Evolutionary conservation across 2,888 invertebrate species (phyloP), one percentile per base, ranked within the genome.

Genomic region (Agonopterix arenella): DNA sequence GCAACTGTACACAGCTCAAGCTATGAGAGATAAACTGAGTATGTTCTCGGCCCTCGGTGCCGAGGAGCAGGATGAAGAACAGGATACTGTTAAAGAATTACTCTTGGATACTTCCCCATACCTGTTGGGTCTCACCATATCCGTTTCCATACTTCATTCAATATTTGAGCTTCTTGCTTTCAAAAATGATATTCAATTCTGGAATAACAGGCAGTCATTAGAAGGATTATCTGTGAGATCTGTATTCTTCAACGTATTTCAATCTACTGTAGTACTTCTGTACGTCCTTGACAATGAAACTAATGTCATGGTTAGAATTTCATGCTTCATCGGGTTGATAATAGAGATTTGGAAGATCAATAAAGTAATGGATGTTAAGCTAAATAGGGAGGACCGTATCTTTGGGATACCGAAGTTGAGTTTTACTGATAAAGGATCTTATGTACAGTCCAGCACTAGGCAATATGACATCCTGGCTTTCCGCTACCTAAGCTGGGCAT

Each of bases 171-270:
- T 99, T 61, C 90, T 99, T 50, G 99, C 99, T 44, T 99, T 99
- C 81, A 99, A 99, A 90, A 99, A 99, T 89, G 99, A 99, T 80
- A 99, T 99, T 69, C 99, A 99, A 81, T 99, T 99, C 79, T 99
- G 99, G 99, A 97, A 98, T 67, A 98, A 98, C 70, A 92, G 98
- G 11, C 97, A 98, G 76, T 97, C 98, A 0, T 89, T 99, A 45
- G 99, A 99, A 85, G 99, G 99, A 8, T 90, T 99, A 41, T 99
- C 99, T 0, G 99, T 99, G 3, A 93, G 99, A 59, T 98, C 97
- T 0, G 98, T 99, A 36, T 98, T 99, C 82, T 99, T 99, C 86
- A 97, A 97, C 69, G 98, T 99, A 4, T 98, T 99, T 83, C 98
- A 99, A 79, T 97, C 98, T 0, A 82, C 98, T 9, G 94, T 99